Evolutionary conservation across 2,113 vertebrate genomes (phyloP).

Genomic region (Perccottus glenii): DNA sequence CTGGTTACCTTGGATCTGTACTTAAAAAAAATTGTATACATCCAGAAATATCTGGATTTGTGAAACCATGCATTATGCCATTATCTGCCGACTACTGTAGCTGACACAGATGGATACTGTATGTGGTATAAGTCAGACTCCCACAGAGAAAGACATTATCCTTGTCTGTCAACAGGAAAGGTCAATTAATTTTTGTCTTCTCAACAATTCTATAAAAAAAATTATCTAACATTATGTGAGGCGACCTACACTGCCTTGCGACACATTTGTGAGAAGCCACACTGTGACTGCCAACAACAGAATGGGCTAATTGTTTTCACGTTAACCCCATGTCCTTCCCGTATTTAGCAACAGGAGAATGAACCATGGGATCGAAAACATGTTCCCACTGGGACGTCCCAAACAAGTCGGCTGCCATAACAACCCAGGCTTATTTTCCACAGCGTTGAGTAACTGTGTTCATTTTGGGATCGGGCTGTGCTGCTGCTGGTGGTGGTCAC

Average conservation of each 20-base stretch:
- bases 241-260: constrained; percentile 34
- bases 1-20: no score
- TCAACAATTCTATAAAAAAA: constrained; percentile 40
- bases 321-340: constrained; percentile 18
- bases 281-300: not conserved
- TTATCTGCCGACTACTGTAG: no score
- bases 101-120: no score
- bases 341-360: constrained; percentile 40
- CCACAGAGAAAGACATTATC: no score
- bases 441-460: constrained; percentile 30
- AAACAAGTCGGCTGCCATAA: constrained; percentile 71
- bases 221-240: constrained; percentile 34
- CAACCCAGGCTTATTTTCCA: constrained; percentile 61
- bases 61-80: no score
- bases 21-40: no score
- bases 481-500: constrained; percentile 54
- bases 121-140: no score
- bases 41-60: no score
- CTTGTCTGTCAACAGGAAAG: no score
- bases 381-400: constrained; percentile 42
- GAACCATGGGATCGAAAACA: constrained; percentile 20
- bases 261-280: constrained; percentile 51
- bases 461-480: constrained; percentile 41
- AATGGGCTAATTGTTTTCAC: constrained; percentile 13
- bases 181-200: constrained; percentile 42